Conservation (phyloP, 2,113 vertebrate genomes). For the Misgurnus anguillicaudatus region DNA sequence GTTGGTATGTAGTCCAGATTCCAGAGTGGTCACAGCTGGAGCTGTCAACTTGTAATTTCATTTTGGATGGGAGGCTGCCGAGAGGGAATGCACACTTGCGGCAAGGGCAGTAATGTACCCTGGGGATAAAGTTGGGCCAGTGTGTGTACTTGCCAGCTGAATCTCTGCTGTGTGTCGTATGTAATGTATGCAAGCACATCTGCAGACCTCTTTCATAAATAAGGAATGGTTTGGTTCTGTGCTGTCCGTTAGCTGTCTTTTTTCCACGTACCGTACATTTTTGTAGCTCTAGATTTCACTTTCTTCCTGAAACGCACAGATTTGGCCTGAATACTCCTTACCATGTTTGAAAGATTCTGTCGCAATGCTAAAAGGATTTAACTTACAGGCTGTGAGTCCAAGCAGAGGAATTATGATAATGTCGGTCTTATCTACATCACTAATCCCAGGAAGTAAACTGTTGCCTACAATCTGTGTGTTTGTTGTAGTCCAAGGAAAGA, state of each 20-base stretch:
- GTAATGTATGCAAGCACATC: neutral
- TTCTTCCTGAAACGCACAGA: too few species aligned
- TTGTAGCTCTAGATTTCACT: too few species aligned
- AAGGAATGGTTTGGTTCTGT: constrained; percentile 27
- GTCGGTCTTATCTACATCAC: too few species aligned
- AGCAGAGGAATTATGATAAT: too few species aligned
- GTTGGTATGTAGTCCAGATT: constrained; percentile 43
- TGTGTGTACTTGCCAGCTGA: neutral
- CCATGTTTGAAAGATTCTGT: too few species aligned
- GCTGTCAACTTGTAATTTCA: constrained; percentile 18
- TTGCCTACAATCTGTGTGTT: too few species aligned
- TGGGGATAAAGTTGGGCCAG: neutral
- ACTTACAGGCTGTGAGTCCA: too few species aligned
- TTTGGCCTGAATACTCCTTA: too few species aligned
- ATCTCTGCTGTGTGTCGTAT: constrained; percentile 15
- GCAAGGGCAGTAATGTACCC: constrained; percentile 13
- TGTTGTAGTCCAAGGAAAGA: too few species aligned
- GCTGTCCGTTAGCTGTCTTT: neutral
- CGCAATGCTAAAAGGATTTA: too few species aligned
- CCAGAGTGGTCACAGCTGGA: constrained; percentile 45
- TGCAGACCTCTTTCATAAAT: constrained; percentile 28
- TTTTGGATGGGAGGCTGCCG: constrained; percentile 29
- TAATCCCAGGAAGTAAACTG: too few species aligned
- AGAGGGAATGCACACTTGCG: constrained; percentile 31
- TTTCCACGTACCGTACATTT: too few species aligned